Conservation (phyloP, 2,113 vertebrate genomes). For the Strix aluco region DNA sequence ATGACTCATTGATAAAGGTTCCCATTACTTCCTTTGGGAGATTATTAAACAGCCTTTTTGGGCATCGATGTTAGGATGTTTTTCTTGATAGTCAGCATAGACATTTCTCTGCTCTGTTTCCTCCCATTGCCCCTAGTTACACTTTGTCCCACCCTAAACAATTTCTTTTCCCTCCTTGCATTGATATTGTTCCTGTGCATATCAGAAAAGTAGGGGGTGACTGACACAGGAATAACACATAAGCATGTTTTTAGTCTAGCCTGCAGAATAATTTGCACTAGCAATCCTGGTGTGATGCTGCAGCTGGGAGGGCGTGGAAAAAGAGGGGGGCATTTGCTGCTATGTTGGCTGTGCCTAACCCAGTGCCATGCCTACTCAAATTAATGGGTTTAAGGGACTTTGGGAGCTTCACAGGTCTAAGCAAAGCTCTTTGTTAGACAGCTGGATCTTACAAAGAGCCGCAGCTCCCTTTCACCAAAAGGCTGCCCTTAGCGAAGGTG, state of each 20-base stretch:
- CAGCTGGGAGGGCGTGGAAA: neutral
- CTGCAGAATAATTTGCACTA: neutral
- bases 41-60: neutral
- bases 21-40: neutral
- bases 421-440: neutral
- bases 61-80: slow-evolving; percentile 14
- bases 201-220: neutral
- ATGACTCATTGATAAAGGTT: slow-evolving; percentile 62
- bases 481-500: neutral
- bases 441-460: neutral
- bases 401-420: neutral
- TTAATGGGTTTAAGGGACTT: neutral
- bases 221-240: neutral
- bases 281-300: neutral
- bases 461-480: neutral
- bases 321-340: neutral
- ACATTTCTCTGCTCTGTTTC: slow-evolving; percentile 13
- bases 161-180: neutral
- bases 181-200: neutral
- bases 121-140: slow-evolving; percentile 21
- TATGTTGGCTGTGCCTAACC: neutral
- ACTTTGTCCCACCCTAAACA: neutral
- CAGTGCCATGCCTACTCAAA: neutral
- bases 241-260: neutral
- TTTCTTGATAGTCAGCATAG: slow-evolving; percentile 47